phyloP scores from a whole-genome alignment of 1,140 invertebrate species.

The Sipha flava region DNA sequence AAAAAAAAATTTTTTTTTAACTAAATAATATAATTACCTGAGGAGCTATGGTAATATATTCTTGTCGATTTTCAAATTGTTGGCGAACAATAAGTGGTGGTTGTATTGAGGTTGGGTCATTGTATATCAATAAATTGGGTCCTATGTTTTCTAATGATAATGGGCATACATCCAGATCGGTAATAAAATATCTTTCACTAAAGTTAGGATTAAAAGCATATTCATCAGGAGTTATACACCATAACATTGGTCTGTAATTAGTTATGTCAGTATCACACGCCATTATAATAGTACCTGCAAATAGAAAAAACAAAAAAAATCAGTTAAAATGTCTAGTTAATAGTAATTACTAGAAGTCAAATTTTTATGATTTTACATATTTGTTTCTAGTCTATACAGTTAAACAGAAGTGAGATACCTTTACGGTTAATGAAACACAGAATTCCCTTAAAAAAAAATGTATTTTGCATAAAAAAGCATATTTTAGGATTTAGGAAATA shows the following conservation, averaged over 20 bases:
- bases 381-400: too few relatives aligned
- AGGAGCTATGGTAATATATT: conserved; percentile 77
- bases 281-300: conserved; percentile 54
- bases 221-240: conserved; percentile 64
- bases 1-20: neutral
- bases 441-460: too few relatives aligned
- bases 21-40: conserved; percentile 48
- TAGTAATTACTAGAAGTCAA: too few relatives aligned
- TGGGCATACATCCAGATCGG: conserved; percentile 70
- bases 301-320: conserved; percentile 6
- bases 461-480: too few relatives aligned
- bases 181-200: conserved; percentile 65
- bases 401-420: too few relatives aligned
- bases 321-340: too few relatives aligned
- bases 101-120: conserved; percentile 8
- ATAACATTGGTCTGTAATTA: conserved; percentile 43
- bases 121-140: conserved; percentile 16
- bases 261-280: conserved; percentile 53
- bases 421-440: too few relatives aligned
- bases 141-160: conserved; percentile 68
- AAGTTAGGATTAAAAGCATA: conserved; percentile 56
- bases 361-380: too few relatives aligned
- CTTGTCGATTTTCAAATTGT: conserved; percentile 52
- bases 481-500: too few relatives aligned
- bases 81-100: conserved; percentile 36